A percentile compares a stretch with the other conserved stretches of the same genome.
Evolutionary conservation across 2,888 invertebrate genomes (phyloP).

Genomic region (Rhopalosiphum nymphaeae): DNA sequence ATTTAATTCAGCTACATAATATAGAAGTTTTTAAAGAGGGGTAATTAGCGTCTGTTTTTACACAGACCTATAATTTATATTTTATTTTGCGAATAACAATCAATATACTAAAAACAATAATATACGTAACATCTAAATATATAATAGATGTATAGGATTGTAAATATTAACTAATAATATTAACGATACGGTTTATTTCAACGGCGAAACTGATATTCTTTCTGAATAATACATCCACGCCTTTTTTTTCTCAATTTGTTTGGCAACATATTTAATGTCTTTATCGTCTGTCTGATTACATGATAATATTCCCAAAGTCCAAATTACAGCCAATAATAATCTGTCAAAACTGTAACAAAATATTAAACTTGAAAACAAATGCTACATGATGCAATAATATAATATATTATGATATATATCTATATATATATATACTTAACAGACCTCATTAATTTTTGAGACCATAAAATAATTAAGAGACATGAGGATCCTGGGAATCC

Average conservation of each 20-base stretch:
- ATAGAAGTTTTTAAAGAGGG: background rate
- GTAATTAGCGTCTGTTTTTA: background rate
- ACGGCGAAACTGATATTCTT: conserved; percentile 25
- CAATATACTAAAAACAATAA: background rate
- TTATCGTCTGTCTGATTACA: conserved; percentile 30
- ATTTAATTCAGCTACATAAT: background rate
- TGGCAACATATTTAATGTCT: conserved; percentile 47
- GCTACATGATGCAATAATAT: background rate
- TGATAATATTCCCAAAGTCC: conserved; percentile 50
- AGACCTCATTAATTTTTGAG: conserved; percentile 54
- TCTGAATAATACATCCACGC: conserved; percentile 46
- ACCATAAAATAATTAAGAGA: conserved; percentile 49
- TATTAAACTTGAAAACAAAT: background rate
- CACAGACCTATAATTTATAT: background rate
- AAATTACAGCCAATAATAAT: conserved; percentile 52
- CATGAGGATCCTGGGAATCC: conserved; percentile 51
- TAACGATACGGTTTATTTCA: conserved; percentile 1
- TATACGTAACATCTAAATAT: background rate
- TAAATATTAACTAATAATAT: background rate
- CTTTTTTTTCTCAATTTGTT: conserved; percentile 28
- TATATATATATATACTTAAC: background rate
- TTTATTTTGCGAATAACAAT: background rate
- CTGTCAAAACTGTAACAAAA: conserved; percentile 52
- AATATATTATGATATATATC: background rate
- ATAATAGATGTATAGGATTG: background rate